Conservation (phyloP, 1,140 invertebrate genomes). For the Solenopsis fugax region DNA sequence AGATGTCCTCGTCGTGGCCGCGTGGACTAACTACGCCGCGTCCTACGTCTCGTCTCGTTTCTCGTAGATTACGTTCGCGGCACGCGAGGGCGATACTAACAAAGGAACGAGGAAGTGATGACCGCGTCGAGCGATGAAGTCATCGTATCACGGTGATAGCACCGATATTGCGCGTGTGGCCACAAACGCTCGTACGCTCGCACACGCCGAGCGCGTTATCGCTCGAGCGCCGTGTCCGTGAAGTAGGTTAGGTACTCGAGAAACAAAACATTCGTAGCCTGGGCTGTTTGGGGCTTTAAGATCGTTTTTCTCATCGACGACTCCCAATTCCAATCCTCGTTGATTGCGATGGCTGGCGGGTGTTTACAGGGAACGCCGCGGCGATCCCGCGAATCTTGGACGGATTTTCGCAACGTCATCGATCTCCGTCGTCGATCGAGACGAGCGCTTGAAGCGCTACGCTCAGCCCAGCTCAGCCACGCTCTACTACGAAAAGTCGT, state of each 20-base stretch:
- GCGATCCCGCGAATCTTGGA: background rate
- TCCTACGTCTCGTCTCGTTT: background rate
- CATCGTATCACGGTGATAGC: slow-evolving; percentile 43
- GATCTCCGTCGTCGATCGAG: background rate
- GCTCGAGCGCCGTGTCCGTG: slow-evolving; percentile 1
- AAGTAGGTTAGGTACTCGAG: slow-evolving; percentile 68
- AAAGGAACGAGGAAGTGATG: slow-evolving; percentile 69
- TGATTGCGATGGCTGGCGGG: background rate
- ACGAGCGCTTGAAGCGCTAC: no score
- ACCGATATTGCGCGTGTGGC: slow-evolving; percentile 20
- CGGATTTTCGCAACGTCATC: slow-evolving; percentile 29
- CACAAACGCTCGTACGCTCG: background rate
- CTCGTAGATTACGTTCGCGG: slow-evolving; percentile 12
- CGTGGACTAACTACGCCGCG: background rate
- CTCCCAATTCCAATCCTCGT: background rate
- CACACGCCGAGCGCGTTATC: slow-evolving; percentile 54
- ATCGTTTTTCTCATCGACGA: background rate
- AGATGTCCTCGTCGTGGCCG: slow-evolving; percentile 27
- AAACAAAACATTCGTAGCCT: slow-evolving; percentile 55
- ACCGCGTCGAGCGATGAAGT: slow-evolving; percentile 47
- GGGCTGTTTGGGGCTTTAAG: background rate
- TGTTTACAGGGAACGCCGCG: background rate
- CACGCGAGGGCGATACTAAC: slow-evolving; percentile 49
- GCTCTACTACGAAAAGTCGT: background rate
- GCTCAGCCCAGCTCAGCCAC: no score